Percentiles rank a stretch among this genome's conserved stretches.
Evolutionary conservation across 2,113 vertebrate species (phyloP).

Genomic region (Piprites chloris): DNA sequence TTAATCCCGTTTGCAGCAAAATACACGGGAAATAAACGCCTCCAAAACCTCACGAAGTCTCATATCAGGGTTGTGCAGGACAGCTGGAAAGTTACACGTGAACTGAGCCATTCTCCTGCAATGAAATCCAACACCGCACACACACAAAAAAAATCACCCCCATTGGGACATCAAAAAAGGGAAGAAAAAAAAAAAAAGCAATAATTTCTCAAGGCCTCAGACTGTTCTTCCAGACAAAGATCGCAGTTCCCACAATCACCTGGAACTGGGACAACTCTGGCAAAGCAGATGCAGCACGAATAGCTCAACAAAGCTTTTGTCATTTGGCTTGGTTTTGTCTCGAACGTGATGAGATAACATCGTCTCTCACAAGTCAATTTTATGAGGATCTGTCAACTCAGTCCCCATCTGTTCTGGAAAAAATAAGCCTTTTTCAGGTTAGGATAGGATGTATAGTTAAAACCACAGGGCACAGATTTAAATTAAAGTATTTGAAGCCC

Average conservation of each 20-base stretch:
- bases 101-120: background rate
- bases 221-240: background rate
- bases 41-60: background rate
- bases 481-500: background rate
- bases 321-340: constrained; percentile 36
- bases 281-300: background rate
- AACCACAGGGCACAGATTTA: background rate
- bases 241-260: background rate
- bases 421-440: constrained; percentile 18
- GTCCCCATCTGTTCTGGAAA: constrained; percentile 41
- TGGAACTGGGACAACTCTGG: background rate
- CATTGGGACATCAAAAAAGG: background rate
- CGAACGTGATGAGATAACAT: background rate
- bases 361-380: constrained; percentile 34
- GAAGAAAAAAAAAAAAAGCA: background rate
- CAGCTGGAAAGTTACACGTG: background rate
- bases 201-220: background rate
- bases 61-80: background rate
- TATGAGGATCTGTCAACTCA: constrained; percentile 39
- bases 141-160: background rate
- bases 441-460: background rate
- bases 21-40: background rate
- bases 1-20: background rate
- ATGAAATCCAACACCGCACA: background rate
- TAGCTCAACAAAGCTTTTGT: background rate